Evolutionary conservation across 2,797 vertebrate genomes (phyloP), one percentile per base, ranked within the genome.

Genomic region (Linurgus olivaceus): DNA sequence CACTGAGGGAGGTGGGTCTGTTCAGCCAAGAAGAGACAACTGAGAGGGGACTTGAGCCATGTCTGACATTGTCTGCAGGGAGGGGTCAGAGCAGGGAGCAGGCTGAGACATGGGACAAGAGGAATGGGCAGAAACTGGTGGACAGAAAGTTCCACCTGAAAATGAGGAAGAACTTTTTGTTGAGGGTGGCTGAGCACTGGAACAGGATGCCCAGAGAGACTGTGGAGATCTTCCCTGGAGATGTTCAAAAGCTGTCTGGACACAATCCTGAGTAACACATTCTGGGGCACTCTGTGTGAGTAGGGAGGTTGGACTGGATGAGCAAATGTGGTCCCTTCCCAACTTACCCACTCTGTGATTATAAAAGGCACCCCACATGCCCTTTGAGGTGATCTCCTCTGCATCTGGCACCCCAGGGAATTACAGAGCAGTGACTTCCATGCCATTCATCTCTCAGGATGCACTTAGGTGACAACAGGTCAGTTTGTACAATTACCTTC

Each of bases 251-350:
- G 17, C 29, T 28, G 20, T 14, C n/a, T 70, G n/a, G 57, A 18
- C 17, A 44, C 55, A 62, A 26, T 15, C 23, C 37, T 70, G 14
- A 38, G 20, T 13, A 7, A 42, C 1, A 0, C 0, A 0, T 16
- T 50, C 50, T 21, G 44, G 63, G 42, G 23, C 10, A 21, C 6
- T 44, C 6, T 37, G 44, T 0, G 0, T 7, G 37, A 63, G 44
- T 44, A 83, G n/a, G 5, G 20, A 58, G 19, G 17, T 31, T 50
- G 44, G 20, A 45, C 8, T 45, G 25, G n/a, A 17, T 31, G 20
- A 63, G 5, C 8, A 42, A 0, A n/a, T 4, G 10, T 18, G 17
- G 9, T 45, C 17, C 50, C n/a, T 57, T 55, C 28, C 63, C 45
- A 57, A 1, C 7, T 38, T 6, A 17, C 8, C 44, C 7, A 16